Percentiles rank a stretch among this genome's conserved stretches.
phyloP scores from a whole-genome alignment of 2,113 vertebrate genomes.

The Cepphus grylle region DNA sequence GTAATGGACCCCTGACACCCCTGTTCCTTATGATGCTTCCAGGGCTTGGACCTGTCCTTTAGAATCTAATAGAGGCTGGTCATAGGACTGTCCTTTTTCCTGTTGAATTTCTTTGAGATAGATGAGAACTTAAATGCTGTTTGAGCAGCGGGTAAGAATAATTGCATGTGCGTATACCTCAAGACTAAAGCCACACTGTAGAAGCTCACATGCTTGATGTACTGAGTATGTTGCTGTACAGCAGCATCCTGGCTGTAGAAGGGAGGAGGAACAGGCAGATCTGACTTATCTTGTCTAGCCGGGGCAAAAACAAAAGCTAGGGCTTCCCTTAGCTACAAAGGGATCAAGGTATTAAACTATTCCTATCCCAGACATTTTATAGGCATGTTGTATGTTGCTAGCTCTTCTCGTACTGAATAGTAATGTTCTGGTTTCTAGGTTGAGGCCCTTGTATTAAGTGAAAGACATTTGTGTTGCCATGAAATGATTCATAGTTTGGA shows the following conservation, averaged over 20 bases:
- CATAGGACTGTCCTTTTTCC: neutral
- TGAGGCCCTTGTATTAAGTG: neutral
- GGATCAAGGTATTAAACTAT: neutral
- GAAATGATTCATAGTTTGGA: neutral
- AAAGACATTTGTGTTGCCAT: neutral
- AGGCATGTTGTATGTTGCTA: neutral
- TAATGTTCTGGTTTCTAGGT: neutral
- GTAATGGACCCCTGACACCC: neutral
- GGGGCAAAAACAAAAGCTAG: neutral
- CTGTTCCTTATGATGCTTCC: neutral
- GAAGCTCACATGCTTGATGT: accelerated
- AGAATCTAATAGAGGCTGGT: neutral
- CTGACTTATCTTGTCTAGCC: neutral
- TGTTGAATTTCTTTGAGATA: neutral
- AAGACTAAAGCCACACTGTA: neutral
- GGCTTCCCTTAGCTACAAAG: neutral
- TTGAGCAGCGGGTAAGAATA: neutral
- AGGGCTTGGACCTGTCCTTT: neutral
- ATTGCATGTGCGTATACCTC: accelerated
- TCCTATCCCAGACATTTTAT: neutral
- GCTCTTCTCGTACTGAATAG: neutral
- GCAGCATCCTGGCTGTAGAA: neutral
- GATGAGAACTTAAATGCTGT: neutral
- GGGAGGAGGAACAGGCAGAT: neutral
- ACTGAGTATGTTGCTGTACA: neutral